Evolutionary conservation across 2,113 vertebrate genomes (phyloP).

Genomic region (Marcusenius ussheri): DNA sequence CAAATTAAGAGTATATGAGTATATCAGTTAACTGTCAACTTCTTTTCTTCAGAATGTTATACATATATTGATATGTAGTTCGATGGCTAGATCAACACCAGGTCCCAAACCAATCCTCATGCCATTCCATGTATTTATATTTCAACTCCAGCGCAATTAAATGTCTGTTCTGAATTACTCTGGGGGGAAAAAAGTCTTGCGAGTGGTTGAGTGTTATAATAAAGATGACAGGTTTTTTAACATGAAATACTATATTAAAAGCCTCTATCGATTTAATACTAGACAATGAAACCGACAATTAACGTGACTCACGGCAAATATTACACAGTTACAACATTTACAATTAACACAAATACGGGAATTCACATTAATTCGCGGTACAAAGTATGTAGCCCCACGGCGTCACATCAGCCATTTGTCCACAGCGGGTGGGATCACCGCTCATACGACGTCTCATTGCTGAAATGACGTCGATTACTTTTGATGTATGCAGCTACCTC

Average conservation of each 20-base stretch:
- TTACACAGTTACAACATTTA: background rate
- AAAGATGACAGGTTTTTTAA: background rate
- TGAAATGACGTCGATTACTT: background rate
- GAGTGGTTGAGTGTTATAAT: background rate
- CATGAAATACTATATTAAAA: background rate
- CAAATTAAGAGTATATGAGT: background rate
- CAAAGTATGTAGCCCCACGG: background rate
- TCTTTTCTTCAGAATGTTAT: background rate
- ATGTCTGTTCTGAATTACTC: too few relatives aligned
- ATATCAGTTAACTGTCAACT: background rate
- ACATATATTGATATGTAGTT: background rate
- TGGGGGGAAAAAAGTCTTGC: too few relatives aligned
- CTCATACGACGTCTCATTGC: background rate
- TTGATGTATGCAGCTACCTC: background rate
- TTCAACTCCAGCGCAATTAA: background rate
- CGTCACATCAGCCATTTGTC: background rate
- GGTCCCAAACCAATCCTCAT: background rate
- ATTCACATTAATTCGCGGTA: background rate
- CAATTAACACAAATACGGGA: background rate
- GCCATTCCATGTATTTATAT: background rate
- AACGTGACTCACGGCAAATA: background rate
- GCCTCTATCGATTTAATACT: background rate
- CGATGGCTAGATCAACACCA: background rate
- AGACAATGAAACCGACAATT: background rate
- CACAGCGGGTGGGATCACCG: background rate